phyloP scores from a whole-genome alignment of 2,888 invertebrate genomes.

The Drosophila aldrichi region DNA sequence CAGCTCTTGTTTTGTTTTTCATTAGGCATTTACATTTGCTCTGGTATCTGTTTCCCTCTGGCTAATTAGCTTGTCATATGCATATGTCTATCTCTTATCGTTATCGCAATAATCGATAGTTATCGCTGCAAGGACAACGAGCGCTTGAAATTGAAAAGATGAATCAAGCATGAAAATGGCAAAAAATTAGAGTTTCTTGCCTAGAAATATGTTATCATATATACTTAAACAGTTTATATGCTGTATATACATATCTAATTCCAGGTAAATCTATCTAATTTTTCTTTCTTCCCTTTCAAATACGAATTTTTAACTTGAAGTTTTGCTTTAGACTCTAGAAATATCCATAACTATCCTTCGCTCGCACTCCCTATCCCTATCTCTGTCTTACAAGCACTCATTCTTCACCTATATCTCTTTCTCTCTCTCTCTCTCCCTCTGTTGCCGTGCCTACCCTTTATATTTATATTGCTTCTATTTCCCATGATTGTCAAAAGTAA shows the following conservation, averaged over 20 bases:
- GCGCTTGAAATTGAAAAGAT: conserved; percentile 15
- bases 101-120: conserved; percentile 39
- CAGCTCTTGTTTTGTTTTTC: background rate
- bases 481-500: background rate
- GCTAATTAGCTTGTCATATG: conserved; percentile 4
- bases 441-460: background rate
- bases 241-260: background rate
- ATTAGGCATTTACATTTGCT: background rate
- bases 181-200: background rate
- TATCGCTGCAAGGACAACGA: conserved; percentile 35
- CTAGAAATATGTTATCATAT: too few relatives aligned
- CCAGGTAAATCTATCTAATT: background rate
- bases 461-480: background rate
- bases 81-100: conserved; percentile 26
- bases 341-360: background rate
- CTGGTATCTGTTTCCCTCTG: background rate
- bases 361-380: background rate
- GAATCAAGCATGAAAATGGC: background rate
- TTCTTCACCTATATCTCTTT: too few relatives aligned
- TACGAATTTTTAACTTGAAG: background rate
- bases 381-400: too few relatives aligned
- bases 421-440: background rate
- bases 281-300: background rate
- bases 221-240: too few relatives aligned
- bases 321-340: background rate